Base-by-base conservation (phyloP, 1,140 invertebrate species). In the Neodiprion virginianus region DNA sequence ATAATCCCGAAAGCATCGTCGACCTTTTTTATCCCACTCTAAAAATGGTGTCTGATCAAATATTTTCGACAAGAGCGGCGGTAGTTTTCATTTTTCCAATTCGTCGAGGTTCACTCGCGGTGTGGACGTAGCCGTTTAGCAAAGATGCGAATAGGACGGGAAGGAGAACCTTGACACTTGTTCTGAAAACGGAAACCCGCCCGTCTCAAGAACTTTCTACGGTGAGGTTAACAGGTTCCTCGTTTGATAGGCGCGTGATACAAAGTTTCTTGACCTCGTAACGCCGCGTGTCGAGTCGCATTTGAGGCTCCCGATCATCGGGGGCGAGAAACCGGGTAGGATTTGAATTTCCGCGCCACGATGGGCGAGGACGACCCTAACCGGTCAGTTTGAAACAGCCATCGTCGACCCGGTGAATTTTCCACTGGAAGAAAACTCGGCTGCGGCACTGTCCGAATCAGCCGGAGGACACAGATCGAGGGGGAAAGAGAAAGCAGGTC, bases 401-500 rank as follows among this genome's bases (percentile, higher is more conserved):
- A 23, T n/a, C 74, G 48, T 81, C 76, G 75, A 79, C 11, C 7
- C 53, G 53, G n/a, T 12, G 82, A 83, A 83, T 86, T 87, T 86
- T 80, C 84, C 83, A 75, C 77, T 83, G 81, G 77, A 84, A 86
- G 83, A 81, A 86, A 85, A 86, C 78, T 75, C 73, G 28, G 48
- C 49, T 28, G 49, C 81, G 74, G 73, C 69, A 79, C 79, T 61
- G 53, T 61, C 53, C 53, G 53, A 61, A 61, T 61, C 53, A 40
- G 28, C 28, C 53, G 76, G 76, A 80, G 84, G 84, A 87, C 85
- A 85, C 84, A 87, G 86, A 85, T 83, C 79, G 83, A 85, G 84
- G 53, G 87, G 83, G 86, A 88, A 87, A 87, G 86, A 87, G 87
- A 87, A 88, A 88, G 87, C 87, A 80, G 87, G 87, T 87, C 87